Evolutionary conservation across 2,888 invertebrate species (phyloP).

Genomic region (Dryomyza anilis): DNA sequence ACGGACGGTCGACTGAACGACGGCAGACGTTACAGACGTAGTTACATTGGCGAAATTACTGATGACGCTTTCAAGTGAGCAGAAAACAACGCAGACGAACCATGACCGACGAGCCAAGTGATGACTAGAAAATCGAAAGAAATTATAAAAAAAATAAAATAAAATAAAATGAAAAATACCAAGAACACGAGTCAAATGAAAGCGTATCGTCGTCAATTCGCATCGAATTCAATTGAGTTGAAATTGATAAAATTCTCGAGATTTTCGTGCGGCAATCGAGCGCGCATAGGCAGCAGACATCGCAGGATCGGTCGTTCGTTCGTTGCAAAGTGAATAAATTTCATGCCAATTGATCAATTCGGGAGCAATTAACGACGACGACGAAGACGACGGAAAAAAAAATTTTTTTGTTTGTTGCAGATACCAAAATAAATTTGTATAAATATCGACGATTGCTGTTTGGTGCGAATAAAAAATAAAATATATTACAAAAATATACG

Average conservation of each 20-base stretch:
- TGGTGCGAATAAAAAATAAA: neutral
- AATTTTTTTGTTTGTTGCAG: neutral
- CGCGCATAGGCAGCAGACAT: neutral
- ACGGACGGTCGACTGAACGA: neutral
- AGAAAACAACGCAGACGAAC: neutral
- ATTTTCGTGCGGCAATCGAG: slow-evolving; percentile 35
- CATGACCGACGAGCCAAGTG: neutral
- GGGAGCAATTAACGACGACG: slow-evolving; percentile 13
- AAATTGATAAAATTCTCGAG: slow-evolving; percentile 56
- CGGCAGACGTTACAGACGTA: neutral
- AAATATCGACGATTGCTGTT: slow-evolving; percentile 5
- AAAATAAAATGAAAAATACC: neutral
- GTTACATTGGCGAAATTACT: neutral
- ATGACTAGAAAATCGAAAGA: slow-evolving; percentile 11
- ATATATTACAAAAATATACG: neutral
- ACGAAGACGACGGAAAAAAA: neutral
- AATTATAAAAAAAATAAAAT: slow-evolving; percentile 6
- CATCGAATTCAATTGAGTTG: slow-evolving; percentile 47
- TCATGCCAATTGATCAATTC: slow-evolving; percentile 26
- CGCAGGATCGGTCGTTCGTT: too few relatives aligned
- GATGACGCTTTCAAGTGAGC: slow-evolving; percentile 18
- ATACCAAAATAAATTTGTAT: slow-evolving; percentile 21
- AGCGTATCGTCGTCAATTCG: slow-evolving; percentile 29
- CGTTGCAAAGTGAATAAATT: too few relatives aligned
- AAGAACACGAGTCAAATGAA: slow-evolving; percentile 1